Evolutionary conservation across 2,888 invertebrate species (phyloP), one percentile per base, ranked within the genome.

Genomic region (Drosophila infuscata): DNA sequence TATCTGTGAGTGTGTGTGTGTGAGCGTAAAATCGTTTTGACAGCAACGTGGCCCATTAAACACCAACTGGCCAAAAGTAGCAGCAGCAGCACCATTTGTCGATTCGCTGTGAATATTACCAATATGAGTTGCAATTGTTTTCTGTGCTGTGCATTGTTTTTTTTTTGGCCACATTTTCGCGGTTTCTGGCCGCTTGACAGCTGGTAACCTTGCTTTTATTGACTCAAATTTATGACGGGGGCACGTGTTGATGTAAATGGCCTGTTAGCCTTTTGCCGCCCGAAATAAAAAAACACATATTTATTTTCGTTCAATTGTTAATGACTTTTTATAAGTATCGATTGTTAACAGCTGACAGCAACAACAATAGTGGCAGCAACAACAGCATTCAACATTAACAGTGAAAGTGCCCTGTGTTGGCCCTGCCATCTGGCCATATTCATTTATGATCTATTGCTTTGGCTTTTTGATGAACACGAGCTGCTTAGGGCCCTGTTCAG

Each of bases 181-280:
- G 51, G 48, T 43, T 63, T 52, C 75, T 69, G 64, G 54, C 65
- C 35, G 53, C 57, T 54, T 82, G 82, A 69, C 82, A 82, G 68
- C 82, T 69, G 76, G 69, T 70, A 82, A 67, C 82, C 85, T 82
- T 79, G 82, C 72, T 74, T 82, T 82, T 79, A 79, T 85, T 70
- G 52, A 48, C 38, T 64, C 70, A 61, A 79, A 84, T 76, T 79
- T 74, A 76, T 82, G 82, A 70, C 67, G 56, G 60, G 74, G 60
- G 74, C 82, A 74, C 79, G 73, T 51, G 82, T 65, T 72, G 51
- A 73, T 76, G 76, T 76, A 75, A 82, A 84, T 82, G 48, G 69
- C 82, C 65, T 82, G 74, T 81, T 78, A 61, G 70, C 74, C 62
- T 76, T 67, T 82, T 76, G 76, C 79, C 82, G 74, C 79, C 82